Conservation (phyloP, 1,140 invertebrate species). For the Orius laevigatus region DNA sequence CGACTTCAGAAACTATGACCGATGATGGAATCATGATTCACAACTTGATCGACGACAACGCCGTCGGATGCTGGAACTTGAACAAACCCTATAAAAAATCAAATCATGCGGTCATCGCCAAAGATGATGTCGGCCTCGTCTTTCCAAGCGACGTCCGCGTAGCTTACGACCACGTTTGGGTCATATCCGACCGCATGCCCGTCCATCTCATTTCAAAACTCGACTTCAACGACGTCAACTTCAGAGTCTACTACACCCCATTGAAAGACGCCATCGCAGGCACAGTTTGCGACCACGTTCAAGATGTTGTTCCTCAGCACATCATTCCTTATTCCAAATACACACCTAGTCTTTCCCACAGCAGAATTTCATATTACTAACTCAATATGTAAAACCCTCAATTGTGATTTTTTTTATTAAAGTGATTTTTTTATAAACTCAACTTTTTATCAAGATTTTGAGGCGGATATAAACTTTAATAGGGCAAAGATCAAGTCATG, state of each 20-base stretch:
- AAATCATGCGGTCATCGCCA: slow-evolving; percentile 41
- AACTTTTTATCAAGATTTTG: neutral
- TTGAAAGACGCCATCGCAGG: slow-evolving; percentile 42
- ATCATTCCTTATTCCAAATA: no score
- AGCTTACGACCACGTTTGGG: slow-evolving; percentile 40
- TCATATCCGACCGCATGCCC: slow-evolving; percentile 65
- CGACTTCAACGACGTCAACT: slow-evolving; percentile 60
- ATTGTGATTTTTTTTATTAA: no score
- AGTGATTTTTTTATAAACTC: no score
- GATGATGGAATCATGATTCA: slow-evolving; percentile 55
- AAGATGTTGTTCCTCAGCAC: no score
- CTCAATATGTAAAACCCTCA: no score
- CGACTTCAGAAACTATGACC: slow-evolving; percentile 52
- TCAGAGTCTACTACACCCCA: slow-evolving; percentile 52
- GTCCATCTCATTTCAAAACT: slow-evolving; percentile 50
- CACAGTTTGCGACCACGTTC: slow-evolving; percentile 44
- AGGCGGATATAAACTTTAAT: neutral
- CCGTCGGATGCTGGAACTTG: slow-evolving; percentile 64
- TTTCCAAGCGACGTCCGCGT: slow-evolving; percentile 67
- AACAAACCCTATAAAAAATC: slow-evolving; percentile 33
- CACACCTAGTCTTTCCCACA: no score
- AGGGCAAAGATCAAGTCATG: no score
- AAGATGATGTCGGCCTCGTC: slow-evolving; percentile 52
- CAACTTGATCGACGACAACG: slow-evolving; percentile 60
- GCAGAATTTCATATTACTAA: no score